Evolutionary conservation across 2,113 vertebrate species (phyloP).

Genomic region (Sapajus apella): DNA sequence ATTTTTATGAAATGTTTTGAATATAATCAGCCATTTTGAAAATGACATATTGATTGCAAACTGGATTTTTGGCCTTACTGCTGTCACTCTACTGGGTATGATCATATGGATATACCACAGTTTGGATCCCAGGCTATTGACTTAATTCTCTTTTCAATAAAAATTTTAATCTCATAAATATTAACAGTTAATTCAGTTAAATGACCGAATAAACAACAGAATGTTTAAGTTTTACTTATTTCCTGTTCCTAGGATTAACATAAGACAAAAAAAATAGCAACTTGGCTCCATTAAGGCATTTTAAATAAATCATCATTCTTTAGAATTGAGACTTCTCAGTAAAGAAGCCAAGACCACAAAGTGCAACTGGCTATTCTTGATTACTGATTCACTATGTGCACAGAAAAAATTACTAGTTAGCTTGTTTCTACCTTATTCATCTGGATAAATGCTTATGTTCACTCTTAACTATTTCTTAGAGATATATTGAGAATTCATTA

Average conservation of each 20-base stretch:
- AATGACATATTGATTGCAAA: not conserved
- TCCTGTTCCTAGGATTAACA: slow-evolving; percentile 36
- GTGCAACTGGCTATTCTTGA: not conserved
- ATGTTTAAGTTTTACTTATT: slow-evolving; percentile 55
- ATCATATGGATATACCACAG: not conserved
- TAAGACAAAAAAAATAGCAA: slow-evolving; percentile 37
- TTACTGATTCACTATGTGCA: slow-evolving; percentile 12
- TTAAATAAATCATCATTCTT: slow-evolving; percentile 49
- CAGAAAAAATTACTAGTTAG: not conserved
- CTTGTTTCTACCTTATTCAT: slow-evolving; percentile 24
- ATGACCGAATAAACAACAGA: slow-evolving; percentile 22
- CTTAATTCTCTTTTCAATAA: slow-evolving; percentile 24
- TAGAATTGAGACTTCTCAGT: slow-evolving; percentile 38
- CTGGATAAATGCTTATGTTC: slow-evolving; percentile 11
- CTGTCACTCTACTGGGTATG: not conserved
- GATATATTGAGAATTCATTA: slow-evolving; percentile 40
- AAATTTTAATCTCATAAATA: slow-evolving; percentile 34
- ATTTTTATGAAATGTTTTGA: slow-evolving; percentile 20
- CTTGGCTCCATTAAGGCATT: slow-evolving; percentile 18
- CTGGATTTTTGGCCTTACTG: not conserved
- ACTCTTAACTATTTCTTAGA: slow-evolving; percentile 56
- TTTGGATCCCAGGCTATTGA: not conserved
- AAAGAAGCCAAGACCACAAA: slow-evolving; percentile 32
- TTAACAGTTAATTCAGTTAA: slow-evolving; percentile 45
- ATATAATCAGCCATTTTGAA: not conserved